These are phyloP conservation scores for Arremon brunneinucha DNA, from an alignment of 2,797 vertebrate genomes.

Conservation along the genomic window DNA sequence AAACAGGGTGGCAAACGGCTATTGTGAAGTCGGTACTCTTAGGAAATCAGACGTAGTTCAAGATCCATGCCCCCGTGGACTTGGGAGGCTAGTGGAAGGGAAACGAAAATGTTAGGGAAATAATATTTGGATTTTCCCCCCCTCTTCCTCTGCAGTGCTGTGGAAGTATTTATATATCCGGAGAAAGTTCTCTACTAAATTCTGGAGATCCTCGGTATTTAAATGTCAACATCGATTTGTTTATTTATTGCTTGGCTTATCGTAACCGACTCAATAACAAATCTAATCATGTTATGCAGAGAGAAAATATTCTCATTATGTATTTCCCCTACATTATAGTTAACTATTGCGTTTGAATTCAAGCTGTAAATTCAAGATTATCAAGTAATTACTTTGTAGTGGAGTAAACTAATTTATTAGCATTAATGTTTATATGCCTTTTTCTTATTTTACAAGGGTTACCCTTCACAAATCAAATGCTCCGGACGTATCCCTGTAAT, in stretches of 20 bases:
- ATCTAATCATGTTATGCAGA: constrained; percentile 75
- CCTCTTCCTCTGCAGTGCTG: constrained; percentile 39
- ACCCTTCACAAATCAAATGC: constrained; percentile 76
- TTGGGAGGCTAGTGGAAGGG: constrained; percentile 12
- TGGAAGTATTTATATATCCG: constrained; percentile 72
- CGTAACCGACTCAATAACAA: constrained; percentile 78
- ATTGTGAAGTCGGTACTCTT: not conserved
- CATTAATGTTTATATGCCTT: constrained; percentile 76
- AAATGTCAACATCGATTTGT: constrained; percentile 80
- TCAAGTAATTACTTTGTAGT: constrained; percentile 75
- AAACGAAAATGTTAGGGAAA: constrained; percentile 43
- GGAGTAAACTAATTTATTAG: constrained; percentile 81
- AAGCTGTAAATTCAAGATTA: constrained; percentile 78
- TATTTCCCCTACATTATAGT: constrained; percentile 72
- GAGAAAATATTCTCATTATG: constrained; percentile 73
- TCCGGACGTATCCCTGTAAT: constrained; percentile 73
- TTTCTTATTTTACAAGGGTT: constrained; percentile 70
- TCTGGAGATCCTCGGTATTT: constrained; percentile 76
- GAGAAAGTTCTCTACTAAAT: constrained; percentile 75
- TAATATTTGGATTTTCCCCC: constrained; percentile 39
- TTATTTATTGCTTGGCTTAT: constrained; percentile 81
- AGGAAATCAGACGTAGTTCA: not conserved
- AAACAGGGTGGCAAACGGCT: not conserved
- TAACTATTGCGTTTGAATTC: constrained; percentile 67
- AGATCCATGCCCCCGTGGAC: constrained; percentile 26